Evolutionary conservation across 2,797 vertebrate species (phyloP), one percentile per base, ranked within the genome.

Genomic region (Champsocephalus esox): DNA sequence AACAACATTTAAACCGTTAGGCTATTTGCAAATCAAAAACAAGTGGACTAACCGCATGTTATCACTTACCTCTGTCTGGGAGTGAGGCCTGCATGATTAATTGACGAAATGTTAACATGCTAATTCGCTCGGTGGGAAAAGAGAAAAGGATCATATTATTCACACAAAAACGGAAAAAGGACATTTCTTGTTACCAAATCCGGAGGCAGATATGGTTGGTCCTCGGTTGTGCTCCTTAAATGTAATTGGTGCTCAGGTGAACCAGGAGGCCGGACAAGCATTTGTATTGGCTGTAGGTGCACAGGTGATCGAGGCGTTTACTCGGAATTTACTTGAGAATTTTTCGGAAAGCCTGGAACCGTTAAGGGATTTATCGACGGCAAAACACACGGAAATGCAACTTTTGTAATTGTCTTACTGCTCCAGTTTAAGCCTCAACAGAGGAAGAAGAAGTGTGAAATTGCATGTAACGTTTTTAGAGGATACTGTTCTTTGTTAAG

Each of bases 161-260:
- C 5, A 28, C 9, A 43, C 48, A 5, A 44, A 43, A n/a, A n/a
- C 2, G 9, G 12, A 48, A 19, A 51, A 12, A 1, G 1, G 3
- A 8, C 2, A 34, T 49, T 12, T 28, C 45, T 32, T 66, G 61
- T 56, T 9, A 16, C 3, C 9, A 19, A 28, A 60, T 4, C 3
- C 2, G 5, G 1, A 24, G 1, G 3, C 8, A 9, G 7, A 38
- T 60, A 12, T 60, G 64, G 77, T 82, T 79, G 0, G 83, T 77
- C 28, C 3, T 0, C 10, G 3, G 50, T 0, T 48, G 3, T 5
- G 43, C 14, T 44, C 9, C 28, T 70, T 19, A 7, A 14, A 57
- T 60, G 0, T 21, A 1, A 90, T 89, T 91, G 89, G 90, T 69
- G 89, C 70, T 73, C 45, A 63, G 45, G 21, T 46, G 67, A 1